phyloP scores from a whole-genome alignment of 2,113 vertebrate species.

The Columba livia region DNA sequence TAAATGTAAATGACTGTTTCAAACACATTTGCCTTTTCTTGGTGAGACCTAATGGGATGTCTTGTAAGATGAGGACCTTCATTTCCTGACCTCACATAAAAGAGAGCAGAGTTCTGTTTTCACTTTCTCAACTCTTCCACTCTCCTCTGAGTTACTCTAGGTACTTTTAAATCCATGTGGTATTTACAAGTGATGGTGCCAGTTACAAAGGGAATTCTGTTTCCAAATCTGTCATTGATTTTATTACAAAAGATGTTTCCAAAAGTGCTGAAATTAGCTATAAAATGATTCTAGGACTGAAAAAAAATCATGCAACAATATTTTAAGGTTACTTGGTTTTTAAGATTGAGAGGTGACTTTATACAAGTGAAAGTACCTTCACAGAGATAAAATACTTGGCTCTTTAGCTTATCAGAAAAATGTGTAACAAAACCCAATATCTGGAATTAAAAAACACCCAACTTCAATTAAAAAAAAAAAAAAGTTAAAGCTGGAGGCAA shows the following conservation, averaged over 20 bases:
- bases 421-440: fast-evolving
- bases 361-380: background rate
- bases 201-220: background rate
- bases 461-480: background rate
- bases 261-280: background rate
- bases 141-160: background rate
- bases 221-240: background rate
- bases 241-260: background rate
- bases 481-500: background rate
- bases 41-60: background rate
- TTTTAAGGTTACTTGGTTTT: background rate
- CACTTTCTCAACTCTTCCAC: background rate
- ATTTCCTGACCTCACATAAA: background rate
- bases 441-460: background rate
- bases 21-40: background rate
- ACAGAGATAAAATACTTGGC: background rate
- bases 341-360: background rate
- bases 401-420: background rate
- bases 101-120: background rate
- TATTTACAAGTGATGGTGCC: background rate
- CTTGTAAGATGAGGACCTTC: background rate
- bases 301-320: background rate
- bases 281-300: background rate
- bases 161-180: background rate
- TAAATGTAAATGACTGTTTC: background rate